These are phyloP conservation scores for Hermodice carunculata DNA, from an alignment of 2,888 invertebrate species.

Conservation along the genomic window DNA sequence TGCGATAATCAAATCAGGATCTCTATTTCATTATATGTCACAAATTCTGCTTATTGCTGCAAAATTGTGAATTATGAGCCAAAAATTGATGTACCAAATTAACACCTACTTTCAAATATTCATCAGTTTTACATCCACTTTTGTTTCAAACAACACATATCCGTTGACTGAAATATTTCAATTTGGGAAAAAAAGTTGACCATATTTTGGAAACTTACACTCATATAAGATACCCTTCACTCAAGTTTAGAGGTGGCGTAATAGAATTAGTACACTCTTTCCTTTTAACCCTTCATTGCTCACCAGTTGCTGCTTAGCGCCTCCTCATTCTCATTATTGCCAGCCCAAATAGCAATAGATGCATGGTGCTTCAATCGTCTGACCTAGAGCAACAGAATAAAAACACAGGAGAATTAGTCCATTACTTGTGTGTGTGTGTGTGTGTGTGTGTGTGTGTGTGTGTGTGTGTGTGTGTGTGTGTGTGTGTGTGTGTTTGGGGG, in stretches of 20 bases:
- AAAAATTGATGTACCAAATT: too few species aligned
- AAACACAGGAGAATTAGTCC: background rate
- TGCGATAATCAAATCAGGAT: too few species aligned
- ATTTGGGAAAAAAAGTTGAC: background rate
- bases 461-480: background rate
- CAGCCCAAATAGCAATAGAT: slow-evolving; percentile 91
- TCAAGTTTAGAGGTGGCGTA: background rate
- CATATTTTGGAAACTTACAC: background rate
- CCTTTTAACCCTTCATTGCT: background rate
- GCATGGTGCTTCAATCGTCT: slow-evolving; percentile 87
- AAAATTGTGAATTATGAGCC: too few species aligned
- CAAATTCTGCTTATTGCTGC: too few species aligned
- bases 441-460: too few species aligned
- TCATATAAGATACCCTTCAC: background rate
- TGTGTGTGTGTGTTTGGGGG: too few species aligned
- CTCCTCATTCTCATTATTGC: slow-evolving; percentile 96
- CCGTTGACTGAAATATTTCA: too few species aligned
- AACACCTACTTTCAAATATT: too few species aligned
- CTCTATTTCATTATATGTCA: too few species aligned
- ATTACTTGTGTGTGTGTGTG: background rate
- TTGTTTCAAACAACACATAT: too few species aligned
- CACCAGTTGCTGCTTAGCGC: slow-evolving; percentile 86
- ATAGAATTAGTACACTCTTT: background rate
- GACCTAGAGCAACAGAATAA: slow-evolving; percentile 37
- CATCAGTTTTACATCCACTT: too few species aligned